Conservation (phyloP, 2,113 vertebrate species). For the Coracopsis vasa region DNA sequence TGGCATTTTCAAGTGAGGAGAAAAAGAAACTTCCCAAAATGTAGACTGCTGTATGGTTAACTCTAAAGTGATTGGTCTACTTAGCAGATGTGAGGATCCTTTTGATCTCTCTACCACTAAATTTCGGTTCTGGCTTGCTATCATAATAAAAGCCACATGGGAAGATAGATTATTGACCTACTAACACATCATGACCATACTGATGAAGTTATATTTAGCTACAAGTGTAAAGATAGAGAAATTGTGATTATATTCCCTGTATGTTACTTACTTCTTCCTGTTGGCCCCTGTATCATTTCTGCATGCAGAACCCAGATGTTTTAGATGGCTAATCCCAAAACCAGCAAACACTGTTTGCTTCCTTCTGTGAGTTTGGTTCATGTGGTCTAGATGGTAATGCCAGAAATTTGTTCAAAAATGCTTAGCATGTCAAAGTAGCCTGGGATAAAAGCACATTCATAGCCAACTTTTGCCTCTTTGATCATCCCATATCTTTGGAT, state of each 20-base stretch:
- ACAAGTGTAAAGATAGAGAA: background rate
- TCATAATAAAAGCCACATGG: background rate
- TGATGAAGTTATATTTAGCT: background rate
- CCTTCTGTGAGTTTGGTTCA: background rate
- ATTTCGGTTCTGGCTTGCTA: background rate
- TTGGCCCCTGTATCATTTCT: background rate
- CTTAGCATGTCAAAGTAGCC: background rate
- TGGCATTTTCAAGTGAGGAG: background rate
- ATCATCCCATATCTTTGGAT: background rate
- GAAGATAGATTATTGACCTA: background rate
- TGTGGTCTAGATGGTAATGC: fast-evolving
- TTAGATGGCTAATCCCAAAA: background rate
- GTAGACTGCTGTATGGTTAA: background rate
- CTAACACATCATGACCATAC: background rate
- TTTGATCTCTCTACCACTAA: background rate
- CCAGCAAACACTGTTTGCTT: background rate
- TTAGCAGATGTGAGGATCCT: background rate
- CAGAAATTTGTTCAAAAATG: background rate
- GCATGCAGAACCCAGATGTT: background rate
- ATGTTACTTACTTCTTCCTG: background rate
- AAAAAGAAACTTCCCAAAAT: background rate
- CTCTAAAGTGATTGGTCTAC: background rate
- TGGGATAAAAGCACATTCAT: background rate
- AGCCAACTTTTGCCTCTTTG: background rate
- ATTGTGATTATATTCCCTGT: background rate